A percentile compares a stretch with the other conserved stretches of the same genome.
Evolutionary conservation across 2,888 invertebrate genomes (phyloP).

Genomic region (Athalia circularis): DNA sequence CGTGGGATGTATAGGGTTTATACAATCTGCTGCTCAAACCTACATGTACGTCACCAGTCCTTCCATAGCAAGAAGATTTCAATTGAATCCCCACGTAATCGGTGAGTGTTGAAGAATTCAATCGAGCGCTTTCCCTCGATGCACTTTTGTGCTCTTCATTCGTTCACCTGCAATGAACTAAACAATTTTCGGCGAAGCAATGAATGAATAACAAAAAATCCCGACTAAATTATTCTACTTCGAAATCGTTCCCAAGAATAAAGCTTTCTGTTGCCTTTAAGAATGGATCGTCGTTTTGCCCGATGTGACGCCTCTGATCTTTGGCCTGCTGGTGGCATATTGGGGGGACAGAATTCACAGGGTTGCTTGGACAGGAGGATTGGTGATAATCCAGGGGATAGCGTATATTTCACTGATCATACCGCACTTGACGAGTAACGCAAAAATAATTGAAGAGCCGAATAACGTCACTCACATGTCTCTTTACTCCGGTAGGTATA

Average conservation of each 20-base stretch:
- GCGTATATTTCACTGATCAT: constrained; percentile 75
- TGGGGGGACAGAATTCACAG: constrained; percentile 79
- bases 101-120: constrained; percentile 54
- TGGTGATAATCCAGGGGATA: constrained; percentile 76
- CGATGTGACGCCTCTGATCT: constrained; percentile 76
- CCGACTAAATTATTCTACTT: background rate
- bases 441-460: constrained; percentile 59
- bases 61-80: constrained; percentile 68
- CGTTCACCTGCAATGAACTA: background rate
- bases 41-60: constrained; percentile 65
- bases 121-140: background rate
- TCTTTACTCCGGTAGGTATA: constrained; percentile 63
- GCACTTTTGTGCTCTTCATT: too few relatives aligned
- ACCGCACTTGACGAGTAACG: constrained; percentile 75
- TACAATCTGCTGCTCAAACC: constrained; percentile 66
- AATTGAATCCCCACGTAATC: constrained; percentile 64
- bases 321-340: constrained; percentile 77
- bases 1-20: constrained; percentile 64
- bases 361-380: constrained; percentile 78
- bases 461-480: constrained; percentile 62
- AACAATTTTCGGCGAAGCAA: background rate
- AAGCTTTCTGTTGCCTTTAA: constrained; percentile 64
- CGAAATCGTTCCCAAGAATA: background rate
- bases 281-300: constrained; percentile 78
- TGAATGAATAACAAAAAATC: background rate